A percentile compares a stretch with the other conserved stretches of the same genome.
These are phyloP conservation scores for Pachycephala philippinensis DNA, from an alignment of 2,113 vertebrate genomes.

Conservation along the genomic window DNA sequence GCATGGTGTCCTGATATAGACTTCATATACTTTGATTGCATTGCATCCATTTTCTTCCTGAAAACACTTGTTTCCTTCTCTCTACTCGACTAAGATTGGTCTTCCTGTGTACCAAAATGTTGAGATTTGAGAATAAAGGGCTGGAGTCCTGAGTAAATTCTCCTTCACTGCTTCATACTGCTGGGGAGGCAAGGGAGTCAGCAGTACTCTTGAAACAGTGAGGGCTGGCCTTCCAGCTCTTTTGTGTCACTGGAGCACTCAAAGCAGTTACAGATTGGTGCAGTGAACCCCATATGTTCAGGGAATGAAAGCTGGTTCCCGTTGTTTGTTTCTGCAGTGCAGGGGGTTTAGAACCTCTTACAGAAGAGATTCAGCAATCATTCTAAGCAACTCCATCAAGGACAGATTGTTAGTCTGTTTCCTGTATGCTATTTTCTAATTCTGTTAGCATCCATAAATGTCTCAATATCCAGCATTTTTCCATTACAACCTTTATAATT, in stretches of 20 bases:
- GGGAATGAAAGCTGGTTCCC: background rate
- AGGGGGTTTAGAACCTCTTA: background rate
- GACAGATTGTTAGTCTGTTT: background rate
- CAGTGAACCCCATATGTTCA: accelerated
- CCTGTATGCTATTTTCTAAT: background rate
- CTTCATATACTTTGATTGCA: background rate
- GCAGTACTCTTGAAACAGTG: background rate
- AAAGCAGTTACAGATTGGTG: background rate
- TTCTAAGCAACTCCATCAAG: background rate
- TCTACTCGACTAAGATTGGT: background rate
- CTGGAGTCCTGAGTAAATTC: background rate
- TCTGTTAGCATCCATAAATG: background rate
- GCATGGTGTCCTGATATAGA: background rate
- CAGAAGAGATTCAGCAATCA: background rate
- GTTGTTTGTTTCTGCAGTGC: background rate
- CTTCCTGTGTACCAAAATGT: background rate
- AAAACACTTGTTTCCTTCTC: background rate
- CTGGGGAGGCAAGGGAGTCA: background rate
- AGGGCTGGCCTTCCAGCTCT: background rate
- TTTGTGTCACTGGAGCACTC: background rate
- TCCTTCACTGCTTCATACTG: background rate
- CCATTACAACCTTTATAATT: background rate
- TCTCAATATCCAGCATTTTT: background rate
- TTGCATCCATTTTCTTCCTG: background rate
- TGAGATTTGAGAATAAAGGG: background rate